Conservation (phyloP, 2,888 invertebrate species). For the Cerastis leucographa region DNA sequence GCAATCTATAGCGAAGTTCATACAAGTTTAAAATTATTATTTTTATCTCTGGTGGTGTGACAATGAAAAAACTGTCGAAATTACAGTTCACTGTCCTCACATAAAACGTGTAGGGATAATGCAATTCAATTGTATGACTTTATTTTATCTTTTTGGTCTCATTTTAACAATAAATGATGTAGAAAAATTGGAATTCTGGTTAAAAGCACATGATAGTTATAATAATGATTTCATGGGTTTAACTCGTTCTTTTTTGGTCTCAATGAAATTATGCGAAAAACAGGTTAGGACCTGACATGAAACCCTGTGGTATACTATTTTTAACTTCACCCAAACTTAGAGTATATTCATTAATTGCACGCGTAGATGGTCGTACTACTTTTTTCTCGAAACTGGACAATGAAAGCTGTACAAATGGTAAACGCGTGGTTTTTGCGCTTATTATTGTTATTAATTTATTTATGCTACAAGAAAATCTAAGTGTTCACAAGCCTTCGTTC, state of each 20-base stretch:
- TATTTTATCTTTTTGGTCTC: neutral
- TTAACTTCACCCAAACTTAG: too few relatives aligned
- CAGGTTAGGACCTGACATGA: neutral
- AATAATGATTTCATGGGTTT: neutral
- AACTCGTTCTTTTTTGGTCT: neutral
- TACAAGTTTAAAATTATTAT: conserved; percentile 44
- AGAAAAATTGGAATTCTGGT: neutral
- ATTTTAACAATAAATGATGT: neutral
- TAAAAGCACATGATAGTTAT: neutral
- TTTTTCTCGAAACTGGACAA: neutral
- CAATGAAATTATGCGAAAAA: neutral
- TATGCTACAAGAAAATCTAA: neutral
- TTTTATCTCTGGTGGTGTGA: conserved; percentile 64
- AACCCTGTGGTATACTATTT: neutral
- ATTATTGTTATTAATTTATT: conserved; percentile 1
- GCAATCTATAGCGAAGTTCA: conserved; percentile 36
- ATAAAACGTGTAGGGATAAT: conserved; percentile 28
- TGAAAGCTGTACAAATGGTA: neutral
- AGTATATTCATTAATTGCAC: neutral
- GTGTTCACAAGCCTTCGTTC: neutral
- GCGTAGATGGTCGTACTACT: neutral
- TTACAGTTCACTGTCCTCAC: conserved; percentile 64
- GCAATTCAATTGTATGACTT: conserved; percentile 31
- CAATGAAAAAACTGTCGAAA: conserved; percentile 70
- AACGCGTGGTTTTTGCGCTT: neutral